phyloP scores from a whole-genome alignment of 2,888 invertebrate genomes.

The Agrotis segetum region DNA sequence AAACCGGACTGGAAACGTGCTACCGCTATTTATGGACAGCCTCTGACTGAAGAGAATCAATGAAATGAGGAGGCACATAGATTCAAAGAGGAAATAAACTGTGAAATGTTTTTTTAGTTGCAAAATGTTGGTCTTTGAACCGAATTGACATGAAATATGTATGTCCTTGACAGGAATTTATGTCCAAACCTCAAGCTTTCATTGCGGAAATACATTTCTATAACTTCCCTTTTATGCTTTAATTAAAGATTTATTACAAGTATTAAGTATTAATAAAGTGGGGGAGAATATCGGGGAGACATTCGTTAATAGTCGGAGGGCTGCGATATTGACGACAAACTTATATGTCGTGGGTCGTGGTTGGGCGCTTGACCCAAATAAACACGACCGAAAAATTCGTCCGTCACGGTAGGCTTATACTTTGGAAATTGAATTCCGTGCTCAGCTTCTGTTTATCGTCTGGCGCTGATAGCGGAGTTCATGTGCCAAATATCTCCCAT shows the following conservation, averaged over 20 bases:
- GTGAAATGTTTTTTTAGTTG: background rate
- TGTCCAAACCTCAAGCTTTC: background rate
- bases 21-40: conserved; percentile 29
- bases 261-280: conserved; percentile 54
- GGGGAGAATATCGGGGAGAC: conserved; percentile 57
- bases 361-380: conserved; percentile 82
- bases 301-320: conserved; percentile 72
- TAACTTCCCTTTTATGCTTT: conserved; percentile 24
- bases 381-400: conserved; percentile 83
- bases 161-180: too few relatives aligned
- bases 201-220: background rate
- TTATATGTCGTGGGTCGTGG: conserved; percentile 76
- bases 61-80: conserved; percentile 3
- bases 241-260: conserved; percentile 53
- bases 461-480: conserved; percentile 65
- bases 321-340: conserved; percentile 75
- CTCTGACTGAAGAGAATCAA: conserved; percentile 22
- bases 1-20: conserved; percentile 16
- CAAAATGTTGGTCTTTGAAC: background rate
- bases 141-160: background rate
- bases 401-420: conserved; percentile 75
- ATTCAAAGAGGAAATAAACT: conserved; percentile 18
- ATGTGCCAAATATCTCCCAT: conserved; percentile 68
- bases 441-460: conserved; percentile 74
- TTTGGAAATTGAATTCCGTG: conserved; percentile 81